These are phyloP conservation scores for Lepeophtheirus salmonis DNA, from an alignment of 1,140 invertebrate species.

Conservation along the genomic window DNA sequence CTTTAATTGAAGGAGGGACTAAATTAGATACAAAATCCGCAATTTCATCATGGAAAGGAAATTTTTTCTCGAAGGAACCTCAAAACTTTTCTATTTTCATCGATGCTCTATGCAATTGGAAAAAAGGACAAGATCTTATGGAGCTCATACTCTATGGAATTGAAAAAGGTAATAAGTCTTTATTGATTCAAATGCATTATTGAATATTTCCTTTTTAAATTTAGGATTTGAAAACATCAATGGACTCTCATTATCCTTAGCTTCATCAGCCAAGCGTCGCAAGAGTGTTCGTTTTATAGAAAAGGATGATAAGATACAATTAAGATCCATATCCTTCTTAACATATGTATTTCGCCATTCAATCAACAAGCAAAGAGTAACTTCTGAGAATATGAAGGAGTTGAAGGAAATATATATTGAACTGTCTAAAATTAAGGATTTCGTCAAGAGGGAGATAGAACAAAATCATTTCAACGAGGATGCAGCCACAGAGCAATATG, in stretches of 20 bases:
- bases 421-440: neutral
- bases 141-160: neutral
- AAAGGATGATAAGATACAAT: neutral
- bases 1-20: no score
- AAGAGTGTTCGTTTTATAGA: neutral
- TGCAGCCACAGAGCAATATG: neutral
- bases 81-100: neutral
- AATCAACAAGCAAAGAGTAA: neutral
- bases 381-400: neutral
- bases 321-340: neutral
- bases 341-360: neutral
- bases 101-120: neutral
- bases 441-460: neutral
- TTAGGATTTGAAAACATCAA: neutral
- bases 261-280: neutral
- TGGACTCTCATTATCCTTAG: neutral
- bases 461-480: neutral
- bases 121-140: neutral
- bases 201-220: neutral
- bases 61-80: neutral
- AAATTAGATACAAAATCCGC: no score
- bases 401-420: neutral
- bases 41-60: neutral
- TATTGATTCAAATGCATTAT: neutral
- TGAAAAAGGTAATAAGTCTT: neutral